phyloP scores from a whole-genome alignment of 2,888 invertebrate genomes.

The Isotomurus palustris region DNA sequence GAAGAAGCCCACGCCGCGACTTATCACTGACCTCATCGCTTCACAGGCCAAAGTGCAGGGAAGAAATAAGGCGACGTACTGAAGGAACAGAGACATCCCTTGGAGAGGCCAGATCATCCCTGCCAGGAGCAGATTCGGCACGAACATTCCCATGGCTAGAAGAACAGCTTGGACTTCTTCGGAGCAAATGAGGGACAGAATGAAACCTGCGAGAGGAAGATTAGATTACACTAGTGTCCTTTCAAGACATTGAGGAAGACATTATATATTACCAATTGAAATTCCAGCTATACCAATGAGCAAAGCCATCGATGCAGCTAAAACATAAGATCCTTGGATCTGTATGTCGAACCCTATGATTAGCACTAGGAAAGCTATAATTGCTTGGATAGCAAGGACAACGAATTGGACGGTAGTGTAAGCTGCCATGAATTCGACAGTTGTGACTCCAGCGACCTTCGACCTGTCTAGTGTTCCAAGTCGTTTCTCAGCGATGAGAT shows the following conservation, averaged over 20 bases:
- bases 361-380: conserved; percentile 83
- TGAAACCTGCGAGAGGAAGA: conserved; percentile 60
- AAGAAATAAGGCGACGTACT: conserved; percentile 21
- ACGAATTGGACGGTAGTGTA: conserved; percentile 91
- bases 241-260: background rate
- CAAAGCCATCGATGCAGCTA: conserved; percentile 77
- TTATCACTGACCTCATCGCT: conserved; percentile 11
- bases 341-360: conserved; percentile 82
- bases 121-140: conserved; percentile 32
- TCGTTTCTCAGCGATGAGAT: conserved; percentile 38
- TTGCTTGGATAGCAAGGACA: conserved; percentile 89
- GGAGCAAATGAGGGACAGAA: conserved; percentile 86
- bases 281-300: conserved; percentile 90
- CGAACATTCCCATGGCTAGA: conserved; percentile 72
- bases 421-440: conserved; percentile 84
- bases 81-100: conserved; percentile 23
- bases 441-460: conserved; percentile 66
- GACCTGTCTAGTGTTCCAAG: conserved; percentile 35
- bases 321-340: conserved; percentile 77
- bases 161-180: conserved; percentile 88
- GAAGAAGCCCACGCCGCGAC: conserved; percentile 9
- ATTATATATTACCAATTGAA: conserved; percentile 74
- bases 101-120: conserved; percentile 32
- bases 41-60: conserved; percentile 18
- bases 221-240: conserved; percentile 3